Conservation (phyloP, 2,113 vertebrate species). For the Hippocampus barbouri region DNA sequence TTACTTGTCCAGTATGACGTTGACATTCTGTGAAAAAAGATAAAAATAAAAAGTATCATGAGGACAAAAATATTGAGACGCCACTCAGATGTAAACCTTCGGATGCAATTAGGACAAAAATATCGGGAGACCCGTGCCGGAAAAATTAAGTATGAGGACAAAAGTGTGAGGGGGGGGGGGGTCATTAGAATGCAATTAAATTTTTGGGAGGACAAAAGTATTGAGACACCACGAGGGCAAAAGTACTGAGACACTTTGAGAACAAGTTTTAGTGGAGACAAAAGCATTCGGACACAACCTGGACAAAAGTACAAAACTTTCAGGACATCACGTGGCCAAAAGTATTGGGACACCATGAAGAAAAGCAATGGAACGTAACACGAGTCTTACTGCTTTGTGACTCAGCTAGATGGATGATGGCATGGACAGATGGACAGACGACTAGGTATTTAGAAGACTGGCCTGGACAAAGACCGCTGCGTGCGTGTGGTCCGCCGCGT, state of each 20-base stretch:
- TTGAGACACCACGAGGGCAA: neutral
- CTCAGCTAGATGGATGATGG: neutral
- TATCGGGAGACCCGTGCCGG: too few species aligned
- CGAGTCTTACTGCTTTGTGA: neutral
- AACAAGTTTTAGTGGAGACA: too few species aligned
- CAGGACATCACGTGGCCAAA: neutral
- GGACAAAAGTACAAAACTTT: neutral
- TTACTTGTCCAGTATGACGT: constrained; percentile 86
- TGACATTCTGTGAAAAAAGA: constrained; percentile 73
- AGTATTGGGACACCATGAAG: too few species aligned
- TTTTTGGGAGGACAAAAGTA: too few species aligned
- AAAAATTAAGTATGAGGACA: too few species aligned
- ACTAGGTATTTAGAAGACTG: neutral
- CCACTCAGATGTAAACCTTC: too few species aligned
- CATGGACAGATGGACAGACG: neutral
- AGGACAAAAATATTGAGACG: too few species aligned
- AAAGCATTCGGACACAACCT: neutral
- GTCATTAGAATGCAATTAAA: too few species aligned
- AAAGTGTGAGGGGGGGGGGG: too few species aligned
- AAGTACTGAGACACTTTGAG: neutral
- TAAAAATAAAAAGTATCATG: neutral
- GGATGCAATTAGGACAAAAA: too few species aligned
- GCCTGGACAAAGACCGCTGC: constrained; percentile 87
- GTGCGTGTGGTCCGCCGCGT: constrained; percentile 83
- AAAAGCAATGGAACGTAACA: too few species aligned